Evolutionary conservation across 2,888 invertebrate genomes (phyloP).

Genomic region (Lycia hirtaria): DNA sequence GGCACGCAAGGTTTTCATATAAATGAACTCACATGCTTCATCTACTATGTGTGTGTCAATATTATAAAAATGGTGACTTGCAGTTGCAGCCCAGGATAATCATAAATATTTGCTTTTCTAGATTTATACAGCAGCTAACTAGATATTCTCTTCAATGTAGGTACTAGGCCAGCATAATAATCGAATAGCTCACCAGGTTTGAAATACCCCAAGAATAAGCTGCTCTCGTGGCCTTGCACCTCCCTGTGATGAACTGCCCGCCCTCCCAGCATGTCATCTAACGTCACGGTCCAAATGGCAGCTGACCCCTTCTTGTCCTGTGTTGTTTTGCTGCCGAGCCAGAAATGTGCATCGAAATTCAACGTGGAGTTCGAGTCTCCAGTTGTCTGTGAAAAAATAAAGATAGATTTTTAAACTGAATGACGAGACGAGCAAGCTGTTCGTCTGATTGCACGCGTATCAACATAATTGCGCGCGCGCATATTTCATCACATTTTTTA

Average conservation of each 20-base stretch:
- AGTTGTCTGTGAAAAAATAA: slow-evolving; percentile 85
- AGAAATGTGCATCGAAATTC: slow-evolving; percentile 94
- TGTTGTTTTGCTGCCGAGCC: slow-evolving; percentile 93
- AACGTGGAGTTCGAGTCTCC: slow-evolving; percentile 84
- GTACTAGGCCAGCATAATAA: background rate
- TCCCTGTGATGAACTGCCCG: slow-evolving; percentile 95
- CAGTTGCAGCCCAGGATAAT: no score
- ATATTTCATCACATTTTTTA: no score
- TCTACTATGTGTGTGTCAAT: no score
- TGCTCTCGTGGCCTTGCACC: slow-evolving; percentile 94
- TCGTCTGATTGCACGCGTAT: no score
- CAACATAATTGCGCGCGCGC: no score
- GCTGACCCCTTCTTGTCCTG: slow-evolving; percentile 93
- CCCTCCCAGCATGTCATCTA: slow-evolving; percentile 94
- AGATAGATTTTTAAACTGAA: background rate
- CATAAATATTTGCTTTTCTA: no score
- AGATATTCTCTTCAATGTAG: no score
- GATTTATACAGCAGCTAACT: no score
- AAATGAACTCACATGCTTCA: no score
- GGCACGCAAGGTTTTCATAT: no score
- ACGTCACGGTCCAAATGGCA: slow-evolving; percentile 91
- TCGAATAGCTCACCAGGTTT: slow-evolving; percentile 89
- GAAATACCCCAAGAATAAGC: slow-evolving; percentile 93
- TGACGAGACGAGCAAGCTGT: no score
- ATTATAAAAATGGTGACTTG: no score